Conservation (phyloP, 2,797 vertebrate species). For the Lepidocolaptes lacrymiger region DNA sequence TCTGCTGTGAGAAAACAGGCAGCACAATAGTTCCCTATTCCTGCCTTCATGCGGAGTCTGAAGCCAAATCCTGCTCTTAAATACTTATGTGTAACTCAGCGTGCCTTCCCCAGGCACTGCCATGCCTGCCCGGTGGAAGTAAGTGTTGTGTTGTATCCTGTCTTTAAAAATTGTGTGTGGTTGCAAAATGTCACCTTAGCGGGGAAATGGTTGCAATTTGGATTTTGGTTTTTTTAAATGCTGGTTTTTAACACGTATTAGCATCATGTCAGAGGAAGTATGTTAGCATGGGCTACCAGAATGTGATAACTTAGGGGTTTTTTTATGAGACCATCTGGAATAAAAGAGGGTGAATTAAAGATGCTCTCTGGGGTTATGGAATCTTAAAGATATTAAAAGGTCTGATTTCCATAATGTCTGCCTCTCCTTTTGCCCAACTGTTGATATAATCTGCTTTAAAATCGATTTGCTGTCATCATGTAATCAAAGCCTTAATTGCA, state of each 20-base stretch:
- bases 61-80: conserved; percentile 56
- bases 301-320: conserved; percentile 28
- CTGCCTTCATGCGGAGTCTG: conserved; percentile 22
- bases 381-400: conserved; percentile 63
- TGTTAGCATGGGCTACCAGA: conserved; percentile 39
- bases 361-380: conserved; percentile 62
- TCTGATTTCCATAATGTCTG: conserved; percentile 69
- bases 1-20: conserved; percentile 64
- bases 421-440: conserved; percentile 62
- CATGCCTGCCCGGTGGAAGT: conserved; percentile 30
- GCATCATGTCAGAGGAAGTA: not conserved
- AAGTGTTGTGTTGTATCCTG: not conserved
- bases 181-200: not conserved
- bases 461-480: conserved; percentile 71
- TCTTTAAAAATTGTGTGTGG: not conserved
- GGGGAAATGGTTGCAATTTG: not conserved
- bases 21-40: conserved; percentile 48
- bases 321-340: conserved; percentile 59
- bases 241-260: not conserved
- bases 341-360: conserved; percentile 64
- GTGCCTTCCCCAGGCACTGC: conserved; percentile 36
- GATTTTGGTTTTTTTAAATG: not conserved
- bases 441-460: conserved; percentile 71
- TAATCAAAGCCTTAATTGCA: conserved; percentile 70
- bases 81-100: conserved; percentile 41